Conservation (phyloP, 1,140 invertebrate species). For the Solen grandis region DNA sequence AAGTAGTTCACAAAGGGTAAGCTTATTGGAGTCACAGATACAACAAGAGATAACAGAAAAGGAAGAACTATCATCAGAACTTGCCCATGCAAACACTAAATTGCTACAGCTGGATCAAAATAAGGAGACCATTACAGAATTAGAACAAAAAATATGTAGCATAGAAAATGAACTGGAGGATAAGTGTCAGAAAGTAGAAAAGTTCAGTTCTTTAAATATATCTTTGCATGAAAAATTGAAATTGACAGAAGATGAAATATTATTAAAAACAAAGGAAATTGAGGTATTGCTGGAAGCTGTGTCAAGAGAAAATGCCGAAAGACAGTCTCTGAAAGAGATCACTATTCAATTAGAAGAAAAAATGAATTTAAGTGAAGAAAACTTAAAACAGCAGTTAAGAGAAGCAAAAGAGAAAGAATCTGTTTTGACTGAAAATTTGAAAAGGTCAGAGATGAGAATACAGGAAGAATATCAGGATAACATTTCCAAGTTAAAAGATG, state of each 20-base stretch:
- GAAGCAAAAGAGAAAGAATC: too few species aligned
- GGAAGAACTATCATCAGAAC: constrained; percentile 69
- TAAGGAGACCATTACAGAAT: constrained; percentile 67
- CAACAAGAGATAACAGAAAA: constrained; percentile 60
- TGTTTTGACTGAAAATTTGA: too few species aligned
- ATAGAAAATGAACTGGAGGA: constrained; percentile 50
- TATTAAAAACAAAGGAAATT: constrained; percentile 44
- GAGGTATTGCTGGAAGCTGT: constrained; percentile 15
- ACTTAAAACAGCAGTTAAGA: neutral
- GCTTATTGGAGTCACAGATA: constrained; percentile 40
- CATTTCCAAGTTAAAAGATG: too few species aligned
- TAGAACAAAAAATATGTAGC: constrained; percentile 68
- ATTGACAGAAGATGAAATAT: constrained; percentile 23
- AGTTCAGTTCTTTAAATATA: too few species aligned
- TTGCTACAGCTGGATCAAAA: constrained; percentile 71
- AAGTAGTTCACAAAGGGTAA: constrained; percentile 35
- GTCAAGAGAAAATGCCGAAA: constrained; percentile 31
- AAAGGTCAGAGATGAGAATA: too few species aligned
- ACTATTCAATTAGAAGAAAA: too few species aligned
- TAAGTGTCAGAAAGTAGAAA: constrained; percentile 37
- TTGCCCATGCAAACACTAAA: constrained; percentile 73
- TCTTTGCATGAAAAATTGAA: constrained; percentile 22
- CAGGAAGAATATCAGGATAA: too few species aligned
- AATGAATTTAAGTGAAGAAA: too few species aligned
- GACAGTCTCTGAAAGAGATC: constrained; percentile 14